Base-by-base conservation (phyloP, 2,797 vertebrate species). In the Zalophus californianus region DNA sequence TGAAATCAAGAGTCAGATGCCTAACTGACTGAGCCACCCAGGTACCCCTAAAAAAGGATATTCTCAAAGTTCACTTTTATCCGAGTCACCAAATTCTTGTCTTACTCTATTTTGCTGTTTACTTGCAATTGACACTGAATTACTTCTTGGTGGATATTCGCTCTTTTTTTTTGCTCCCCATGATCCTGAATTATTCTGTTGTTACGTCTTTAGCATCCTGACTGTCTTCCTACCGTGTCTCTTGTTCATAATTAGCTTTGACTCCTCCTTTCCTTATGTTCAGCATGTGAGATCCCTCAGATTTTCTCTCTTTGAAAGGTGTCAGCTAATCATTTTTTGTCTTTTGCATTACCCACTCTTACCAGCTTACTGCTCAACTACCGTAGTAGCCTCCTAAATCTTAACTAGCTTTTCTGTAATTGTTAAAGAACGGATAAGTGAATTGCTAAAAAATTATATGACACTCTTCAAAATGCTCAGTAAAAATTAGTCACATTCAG, bases 51-150 rank as follows among this genome's bases (percentile, higher is more conserved):
- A 15, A 18, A 50, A 20, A 93, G 68, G 23, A 64, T 54, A 52
- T 32, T 80, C 23, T 82, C 60, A 73, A 87, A 94, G 60, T 85
- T 95, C 35, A 64, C 25, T 75, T 64, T 92, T 64, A 87, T 85
- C 62, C 29, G 80, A 21, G 16, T 96, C 25, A 38, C 20, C 84
- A 85, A 88, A 90, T 87, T 79, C 56, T 79, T 95, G 1, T 84
- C 44, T 91, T 48, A 38, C 4, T 86, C 12, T 94, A 35, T 86
- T 83, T 86, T 58, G 72, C 32, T 3, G n/a, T 27, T 44, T 94
- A 18, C 38, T 92, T 90, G 54, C 27, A 72, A 1, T 60, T 56
- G 29, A 38, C 54, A 89, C 16, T 41, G 84, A 52, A n/a, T 87
- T 54, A 25, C 79, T 54, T 94, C 38, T 91, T 79, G 35, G 52